Base-by-base conservation (phyloP, 2,113 vertebrate genomes). In the Azemiops feae region DNA sequence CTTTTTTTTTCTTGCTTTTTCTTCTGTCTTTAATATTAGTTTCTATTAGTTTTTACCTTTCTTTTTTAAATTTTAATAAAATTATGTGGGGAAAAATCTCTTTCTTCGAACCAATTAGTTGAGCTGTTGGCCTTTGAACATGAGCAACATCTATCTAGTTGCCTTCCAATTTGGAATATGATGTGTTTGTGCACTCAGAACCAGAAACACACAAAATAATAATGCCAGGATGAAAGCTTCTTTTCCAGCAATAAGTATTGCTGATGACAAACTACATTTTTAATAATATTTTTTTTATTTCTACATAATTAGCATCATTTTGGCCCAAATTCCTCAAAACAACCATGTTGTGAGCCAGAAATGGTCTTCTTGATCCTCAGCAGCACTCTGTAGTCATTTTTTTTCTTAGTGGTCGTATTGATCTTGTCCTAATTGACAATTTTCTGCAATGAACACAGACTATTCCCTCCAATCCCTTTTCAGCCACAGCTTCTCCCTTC, bases 371-470 rank as follows among this genome's bases (percentile, higher is more conserved):
- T 5, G 11, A 14, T n/a, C 6, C 30, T 50, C 2, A 7, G 22
- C 47, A 47, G 23, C 22, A n/a, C 47, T 50, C 9, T 1, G 14
- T 18, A 2, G 22, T 91, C 54, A 30, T 91, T 60, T 57, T 87
- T 52, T 16, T 53, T 22, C 6, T 0, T 39, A 9, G 54, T 11
- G 69, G 81, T 81, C 90, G 23, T 94, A 47, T 60, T n/a, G 27
- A 54, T 27, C 8, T 8, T 94, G 88, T 52, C 90, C 58, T 2
- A 69, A 9, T 92, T 93, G 55, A 45, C 88, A 91, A 27, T 90
- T 91, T 43, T 92, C 93, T 92, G 34, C 85, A 91, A 20, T 89
- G 47, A 53, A 57, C 91, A 93, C 87, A 58, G 54, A 1, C 64
- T 90, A 45, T 74, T 54, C 39, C 45, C 2, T 39, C 27, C 69